Evolutionary conservation across 92 coral and sea anemone genomes (phyloP), one percentile per base, ranked within the genome.

Genomic region (Isaurus tuberculatus): DNA sequence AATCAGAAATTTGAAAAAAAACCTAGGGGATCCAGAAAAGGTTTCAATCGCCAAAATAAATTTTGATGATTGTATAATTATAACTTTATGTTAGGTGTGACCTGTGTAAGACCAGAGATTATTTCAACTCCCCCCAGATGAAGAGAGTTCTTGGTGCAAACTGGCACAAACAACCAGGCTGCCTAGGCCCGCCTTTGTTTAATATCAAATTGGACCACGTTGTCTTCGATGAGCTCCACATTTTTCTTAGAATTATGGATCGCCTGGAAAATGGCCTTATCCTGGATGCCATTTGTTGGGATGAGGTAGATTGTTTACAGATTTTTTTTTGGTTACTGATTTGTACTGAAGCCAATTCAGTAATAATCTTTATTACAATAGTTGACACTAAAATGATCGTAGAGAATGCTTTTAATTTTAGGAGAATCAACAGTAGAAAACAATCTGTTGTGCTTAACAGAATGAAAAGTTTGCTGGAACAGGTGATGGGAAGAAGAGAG

Each of bases 161-260:
- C 25, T 58, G 83, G 83, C 15, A 29, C 44, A 78, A 55, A 36
- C 26, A 78, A 29, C 83, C 83, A 27, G 83, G 81, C 6, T 78
- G 83, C 27, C 29, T 28, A 63, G 46, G 68, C 9, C 44, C 22
- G 17, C 79, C 81, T 28, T 79, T 69, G 34, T 80, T 86, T 10
- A 51, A 79, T 11, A 86, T 79, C 14, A 65, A 34, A 5, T 42
- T 68, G 23, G 86, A 86, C 44, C 90, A 86, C 40, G 85, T 86
- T 68, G 80, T 79, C n/a, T 60, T 80, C 20, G 90, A 79, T n/a
- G 79, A 79, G 71, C 70, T 78, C 0, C 89, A 86, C 48, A 65
- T 78, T 75, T 28, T 86, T 37, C 36, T 79, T 8, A 25, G 86
- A 30, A 53, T 86, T 42, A 79, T 79, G 75, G 74, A 86, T 37